Percentiles rank a stretch among this genome's conserved stretches.
Conservation (phyloP, 2,113 vertebrate genomes). For the Symphodus melops region DNA sequence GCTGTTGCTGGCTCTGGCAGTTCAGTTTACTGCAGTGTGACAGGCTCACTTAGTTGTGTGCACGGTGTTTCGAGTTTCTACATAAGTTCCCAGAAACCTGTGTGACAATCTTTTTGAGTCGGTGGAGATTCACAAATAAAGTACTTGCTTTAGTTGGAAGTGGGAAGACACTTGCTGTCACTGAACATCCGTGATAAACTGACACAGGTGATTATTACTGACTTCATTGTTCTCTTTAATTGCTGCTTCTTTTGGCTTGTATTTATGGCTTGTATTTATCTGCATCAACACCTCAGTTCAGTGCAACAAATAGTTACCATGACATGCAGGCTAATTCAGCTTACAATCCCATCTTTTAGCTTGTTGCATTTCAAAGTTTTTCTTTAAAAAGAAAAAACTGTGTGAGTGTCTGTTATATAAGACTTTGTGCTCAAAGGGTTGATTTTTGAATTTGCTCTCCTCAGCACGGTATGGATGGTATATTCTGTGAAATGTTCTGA, state of each 20-base stretch:
- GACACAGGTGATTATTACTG: background rate
- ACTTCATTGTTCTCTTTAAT: background rate
- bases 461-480: too few species aligned
- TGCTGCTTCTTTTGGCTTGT: background rate
- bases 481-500: too few species aligned
- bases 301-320: too few species aligned
- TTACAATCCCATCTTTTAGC: too few species aligned
- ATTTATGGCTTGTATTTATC: background rate
- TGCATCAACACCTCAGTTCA: too few species aligned
- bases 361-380: too few species aligned
- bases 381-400: too few species aligned
- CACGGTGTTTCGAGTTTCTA: constrained; percentile 32
- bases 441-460: too few species aligned
- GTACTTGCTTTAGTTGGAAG: background rate
- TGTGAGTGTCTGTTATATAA: too few species aligned
- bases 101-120: background rate
- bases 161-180: background rate
- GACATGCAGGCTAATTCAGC: too few species aligned
- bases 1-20: constrained; percentile 9
- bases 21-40: constrained; percentile 37
- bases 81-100: background rate
- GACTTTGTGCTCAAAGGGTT: too few species aligned
- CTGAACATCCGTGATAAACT: background rate
- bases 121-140: background rate
- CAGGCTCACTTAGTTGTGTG: constrained; percentile 25